A percentile compares a stretch with the other conserved stretches of the same genome.
Evolutionary conservation across 2,113 vertebrate genomes (phyloP).

Genomic region (Bos javanicus): DNA sequence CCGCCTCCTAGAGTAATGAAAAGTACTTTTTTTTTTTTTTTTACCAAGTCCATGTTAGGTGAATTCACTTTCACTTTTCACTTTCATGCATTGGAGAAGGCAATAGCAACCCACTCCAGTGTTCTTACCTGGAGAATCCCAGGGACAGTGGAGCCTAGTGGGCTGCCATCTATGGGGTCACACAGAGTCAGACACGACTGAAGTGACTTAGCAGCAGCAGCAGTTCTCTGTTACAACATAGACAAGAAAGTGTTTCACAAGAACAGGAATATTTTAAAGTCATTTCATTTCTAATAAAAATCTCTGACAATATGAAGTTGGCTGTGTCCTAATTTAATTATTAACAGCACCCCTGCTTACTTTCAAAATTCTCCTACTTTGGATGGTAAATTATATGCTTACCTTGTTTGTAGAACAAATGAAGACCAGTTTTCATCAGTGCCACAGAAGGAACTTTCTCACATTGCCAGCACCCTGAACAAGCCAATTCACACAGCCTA

Average conservation of each 20-base stretch:
- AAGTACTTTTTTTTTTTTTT: background rate
- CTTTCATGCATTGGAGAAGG: too few relatives aligned
- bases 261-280: background rate
- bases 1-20: background rate
- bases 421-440: background rate
- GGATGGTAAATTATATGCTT: background rate
- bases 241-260: background rate
- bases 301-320: background rate
- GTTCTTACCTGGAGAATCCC: too few relatives aligned
- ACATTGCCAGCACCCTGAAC: background rate
- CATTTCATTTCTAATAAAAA: background rate
- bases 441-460: background rate
- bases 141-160: too few relatives aligned
- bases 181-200: too few relatives aligned
- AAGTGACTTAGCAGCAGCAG: too few relatives aligned
- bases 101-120: too few relatives aligned
- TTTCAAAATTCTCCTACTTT: constrained; percentile 5
- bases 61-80: background rate
- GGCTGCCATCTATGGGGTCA: too few relatives aligned
- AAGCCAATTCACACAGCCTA: background rate
- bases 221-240: background rate
- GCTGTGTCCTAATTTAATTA: background rate
- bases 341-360: background rate
- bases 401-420: background rate
- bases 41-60: background rate